Percentiles rank a stretch among this genome's conserved stretches.
phyloP scores from a whole-genome alignment of 2,888 invertebrate genomes.

The Xestia xanthographa region DNA sequence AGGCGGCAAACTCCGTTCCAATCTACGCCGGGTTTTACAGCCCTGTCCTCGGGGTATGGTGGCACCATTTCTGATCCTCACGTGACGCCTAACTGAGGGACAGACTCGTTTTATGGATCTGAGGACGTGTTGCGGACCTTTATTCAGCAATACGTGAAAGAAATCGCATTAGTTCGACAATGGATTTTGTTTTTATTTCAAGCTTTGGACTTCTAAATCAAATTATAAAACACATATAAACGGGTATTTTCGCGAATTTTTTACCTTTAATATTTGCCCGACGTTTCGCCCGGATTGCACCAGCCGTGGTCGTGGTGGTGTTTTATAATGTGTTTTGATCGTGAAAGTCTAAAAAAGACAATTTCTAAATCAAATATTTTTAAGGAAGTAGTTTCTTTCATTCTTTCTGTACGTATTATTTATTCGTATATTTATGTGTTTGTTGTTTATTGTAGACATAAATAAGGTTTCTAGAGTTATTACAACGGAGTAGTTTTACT shows the following conservation, averaged over 20 bases:
- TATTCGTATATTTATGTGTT: too few relatives aligned
- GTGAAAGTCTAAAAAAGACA: too few relatives aligned
- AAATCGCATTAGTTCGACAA: conserved; percentile 10
- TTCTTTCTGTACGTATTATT: too few relatives aligned
- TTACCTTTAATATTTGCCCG: too few relatives aligned
- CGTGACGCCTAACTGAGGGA: conserved; percentile 45
- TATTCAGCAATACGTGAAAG: conserved; percentile 28
- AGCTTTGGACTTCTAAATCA: background rate
- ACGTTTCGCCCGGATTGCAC: too few relatives aligned
- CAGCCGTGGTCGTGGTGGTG: too few relatives aligned
- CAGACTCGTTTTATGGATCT: conserved; percentile 47
- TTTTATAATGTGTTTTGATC: too few relatives aligned
- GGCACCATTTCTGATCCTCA: conserved; percentile 50
- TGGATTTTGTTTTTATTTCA: background rate
- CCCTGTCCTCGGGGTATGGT: conserved; percentile 44
- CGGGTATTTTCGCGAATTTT: too few relatives aligned
- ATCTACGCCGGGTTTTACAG: conserved; percentile 60
- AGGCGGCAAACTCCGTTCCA: conserved; percentile 53
- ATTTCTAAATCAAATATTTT: background rate
- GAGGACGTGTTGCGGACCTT: conserved; percentile 44
- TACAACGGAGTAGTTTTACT: background rate
- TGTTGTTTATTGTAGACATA: too few relatives aligned
- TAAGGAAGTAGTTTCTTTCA: too few relatives aligned
- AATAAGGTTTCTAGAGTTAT: background rate
- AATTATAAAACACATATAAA: too few relatives aligned